Evolutionary conservation across 2,113 vertebrate species (phyloP).

Genomic region (Chaenogobius annularis): DNA sequence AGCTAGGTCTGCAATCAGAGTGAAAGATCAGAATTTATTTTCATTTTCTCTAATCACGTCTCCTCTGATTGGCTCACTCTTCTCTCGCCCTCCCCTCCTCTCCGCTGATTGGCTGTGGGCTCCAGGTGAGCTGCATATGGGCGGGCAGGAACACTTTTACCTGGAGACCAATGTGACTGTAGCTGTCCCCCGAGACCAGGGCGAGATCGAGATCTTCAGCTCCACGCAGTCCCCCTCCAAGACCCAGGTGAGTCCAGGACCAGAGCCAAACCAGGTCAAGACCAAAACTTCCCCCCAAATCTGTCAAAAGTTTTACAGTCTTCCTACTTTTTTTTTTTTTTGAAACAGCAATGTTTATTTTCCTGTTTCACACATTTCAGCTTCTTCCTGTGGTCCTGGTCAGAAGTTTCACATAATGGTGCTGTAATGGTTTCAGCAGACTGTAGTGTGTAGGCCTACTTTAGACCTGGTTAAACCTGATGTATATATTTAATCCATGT

Average conservation of each 20-base stretch:
- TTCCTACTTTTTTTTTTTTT: no score
- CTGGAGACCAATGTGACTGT: slow-evolving; percentile 91
- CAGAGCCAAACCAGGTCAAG: not conserved
- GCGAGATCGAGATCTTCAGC: slow-evolving; percentile 92
- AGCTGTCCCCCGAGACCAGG: slow-evolving; percentile 89
- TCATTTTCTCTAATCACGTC: no score
- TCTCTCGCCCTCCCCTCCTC: not conserved
- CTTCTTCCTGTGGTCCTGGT: no score
- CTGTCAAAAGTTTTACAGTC: no score
- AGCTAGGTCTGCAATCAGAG: no score
- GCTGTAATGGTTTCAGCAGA: no score
- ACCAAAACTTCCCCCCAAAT: no score
- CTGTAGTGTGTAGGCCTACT: no score
- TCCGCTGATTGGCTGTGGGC: not conserved
- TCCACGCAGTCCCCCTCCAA: slow-evolving; percentile 84
- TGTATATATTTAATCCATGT: not conserved
- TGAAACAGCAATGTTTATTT: no score
- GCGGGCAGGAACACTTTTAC: slow-evolving; percentile 97
- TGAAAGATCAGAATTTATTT: no score
- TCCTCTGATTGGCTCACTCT: not conserved
- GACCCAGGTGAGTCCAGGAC: slow-evolving; percentile 22
- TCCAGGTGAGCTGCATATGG: slow-evolving; percentile 88
- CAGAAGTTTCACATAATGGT: no score
- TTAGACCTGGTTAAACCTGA: not conserved
- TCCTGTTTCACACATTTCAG: no score